phyloP scores from a whole-genome alignment of 2,113 vertebrate genomes.

The Bubo blakistoni region DNA sequence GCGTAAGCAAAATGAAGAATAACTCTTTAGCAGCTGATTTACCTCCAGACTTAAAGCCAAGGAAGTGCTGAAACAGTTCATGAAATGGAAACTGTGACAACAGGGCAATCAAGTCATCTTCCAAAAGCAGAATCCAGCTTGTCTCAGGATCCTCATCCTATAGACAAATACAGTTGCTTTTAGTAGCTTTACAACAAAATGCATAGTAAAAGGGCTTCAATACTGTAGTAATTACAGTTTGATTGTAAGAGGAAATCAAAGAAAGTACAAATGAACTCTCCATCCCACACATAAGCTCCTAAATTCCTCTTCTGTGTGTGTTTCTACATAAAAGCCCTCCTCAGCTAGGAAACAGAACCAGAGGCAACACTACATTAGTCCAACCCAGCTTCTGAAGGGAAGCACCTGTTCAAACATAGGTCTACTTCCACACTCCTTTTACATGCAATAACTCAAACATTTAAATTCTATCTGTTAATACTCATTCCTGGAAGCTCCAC shows the following conservation, averaged over 20 bases:
- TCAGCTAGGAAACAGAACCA: not conserved
- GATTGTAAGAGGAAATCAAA: not conserved
- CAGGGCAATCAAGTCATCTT: conserved; percentile 90
- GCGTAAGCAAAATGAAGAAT: not conserved
- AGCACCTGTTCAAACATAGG: not conserved
- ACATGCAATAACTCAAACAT: not conserved
- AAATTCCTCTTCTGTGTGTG: not conserved
- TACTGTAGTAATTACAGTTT: not conserved
- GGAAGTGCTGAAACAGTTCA: conserved; percentile 91
- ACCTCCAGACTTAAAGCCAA: conserved; percentile 90
- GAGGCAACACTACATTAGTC: not conserved
- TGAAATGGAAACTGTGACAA: conserved; percentile 95
- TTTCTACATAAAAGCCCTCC: not conserved
- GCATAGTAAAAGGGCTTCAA: not conserved
- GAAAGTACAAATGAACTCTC: not conserved
- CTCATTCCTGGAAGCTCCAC: not conserved
- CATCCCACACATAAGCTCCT: not conserved
- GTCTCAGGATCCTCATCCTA: conserved; percentile 96
- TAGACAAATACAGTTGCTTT: not conserved
- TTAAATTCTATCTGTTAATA: not conserved
- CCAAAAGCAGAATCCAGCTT: conserved; percentile 91
- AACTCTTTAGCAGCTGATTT: not conserved
- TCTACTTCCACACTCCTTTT: not conserved
- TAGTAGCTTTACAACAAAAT: not conserved
- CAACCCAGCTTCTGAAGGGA: not conserved